Conservation (phyloP, 2,797 vertebrate genomes). For the Artibeus jamaicensis region DNA sequence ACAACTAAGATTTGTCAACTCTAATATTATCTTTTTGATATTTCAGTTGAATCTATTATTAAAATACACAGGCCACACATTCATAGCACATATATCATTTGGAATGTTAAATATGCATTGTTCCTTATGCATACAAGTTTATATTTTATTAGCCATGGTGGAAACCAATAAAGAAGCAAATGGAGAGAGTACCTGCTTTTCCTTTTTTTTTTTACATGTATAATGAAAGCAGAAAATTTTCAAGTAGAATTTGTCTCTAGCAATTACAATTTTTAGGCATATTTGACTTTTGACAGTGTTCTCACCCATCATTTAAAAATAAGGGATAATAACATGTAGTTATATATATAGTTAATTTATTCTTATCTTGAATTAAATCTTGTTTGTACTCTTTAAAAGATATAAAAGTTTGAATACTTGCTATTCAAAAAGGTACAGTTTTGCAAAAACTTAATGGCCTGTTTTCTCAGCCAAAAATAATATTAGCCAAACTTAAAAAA, state of each 20-base stretch:
- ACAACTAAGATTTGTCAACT: neutral
- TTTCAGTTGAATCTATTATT: slow-evolving; percentile 2
- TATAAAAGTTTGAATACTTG: neutral
- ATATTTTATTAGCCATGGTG: neutral
- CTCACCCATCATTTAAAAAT: neutral
- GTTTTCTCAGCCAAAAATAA: slow-evolving; percentile 1
- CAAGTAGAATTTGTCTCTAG: neutral
- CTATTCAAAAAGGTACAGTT: neutral
- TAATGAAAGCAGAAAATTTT: neutral
- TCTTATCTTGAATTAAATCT: neutral
- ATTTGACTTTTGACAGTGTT: neutral
- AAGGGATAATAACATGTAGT: neutral
- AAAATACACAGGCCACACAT: neutral
- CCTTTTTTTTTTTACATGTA: neutral
- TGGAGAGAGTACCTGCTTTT: neutral
- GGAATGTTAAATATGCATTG: neutral
- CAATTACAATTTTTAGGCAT: slow-evolving; percentile 34
- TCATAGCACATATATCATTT: neutral
- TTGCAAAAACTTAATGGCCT: neutral
- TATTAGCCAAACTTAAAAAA: neutral
- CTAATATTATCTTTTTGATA: slow-evolving; percentile 1
- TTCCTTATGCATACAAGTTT: neutral
- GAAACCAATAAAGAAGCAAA: slow-evolving; percentile 8
- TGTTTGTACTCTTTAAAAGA: neutral
- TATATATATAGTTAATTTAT: neutral